Base-by-base conservation (phyloP, 2,113 vertebrate species). In the Chlorodrepanis virens region DNA sequence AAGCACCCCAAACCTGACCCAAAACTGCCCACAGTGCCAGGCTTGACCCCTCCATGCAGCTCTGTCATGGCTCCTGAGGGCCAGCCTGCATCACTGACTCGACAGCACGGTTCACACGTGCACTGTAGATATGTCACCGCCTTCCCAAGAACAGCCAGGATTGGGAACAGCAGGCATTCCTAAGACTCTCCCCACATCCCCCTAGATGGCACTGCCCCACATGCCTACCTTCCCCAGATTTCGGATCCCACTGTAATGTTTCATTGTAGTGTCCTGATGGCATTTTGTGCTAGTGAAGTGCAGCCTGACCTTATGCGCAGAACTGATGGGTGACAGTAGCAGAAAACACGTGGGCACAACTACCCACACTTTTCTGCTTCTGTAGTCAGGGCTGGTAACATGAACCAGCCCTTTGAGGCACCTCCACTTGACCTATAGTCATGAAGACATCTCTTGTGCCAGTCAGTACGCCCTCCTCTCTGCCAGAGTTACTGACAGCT, bases 401-500 rank as follows among this genome's bases (percentile, higher is more conserved):
- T 6, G 31, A 89, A 35, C 75, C 45, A 87, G 67, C 39, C 54
- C 44, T 86, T 12, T 50, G 27, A 91, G 52, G 61, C 65, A 91
- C 88, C 82, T 92, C 45, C 59, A 27, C 25, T 29, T 29, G 59
- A 68, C 64, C 65, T 44, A 82, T 60, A 74, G 89, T 83, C 16
- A 54, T 23, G 14, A 93, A 94, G 81, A 17, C 0, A 29, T 40
- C 56, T 77, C 84, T 72, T 53, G 79, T 87, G 81, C 76, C 93
- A 96, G 87, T n/a, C 91, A 79, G 83, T 74, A 37, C 27, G 6
- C 87, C 68, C 56, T 79, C 70, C 53, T 81, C 67, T 75, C 82
- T 47, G 74, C 61, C 57, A 39, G 82, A 88, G 80, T 79, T 83
- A 89, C 64, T 86, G 88, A 89, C 92, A 75, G 96, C 93, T 83